Evolutionary conservation across 2,888 invertebrate species (phyloP).

Genomic region (Hyppa rectilinea): DNA sequence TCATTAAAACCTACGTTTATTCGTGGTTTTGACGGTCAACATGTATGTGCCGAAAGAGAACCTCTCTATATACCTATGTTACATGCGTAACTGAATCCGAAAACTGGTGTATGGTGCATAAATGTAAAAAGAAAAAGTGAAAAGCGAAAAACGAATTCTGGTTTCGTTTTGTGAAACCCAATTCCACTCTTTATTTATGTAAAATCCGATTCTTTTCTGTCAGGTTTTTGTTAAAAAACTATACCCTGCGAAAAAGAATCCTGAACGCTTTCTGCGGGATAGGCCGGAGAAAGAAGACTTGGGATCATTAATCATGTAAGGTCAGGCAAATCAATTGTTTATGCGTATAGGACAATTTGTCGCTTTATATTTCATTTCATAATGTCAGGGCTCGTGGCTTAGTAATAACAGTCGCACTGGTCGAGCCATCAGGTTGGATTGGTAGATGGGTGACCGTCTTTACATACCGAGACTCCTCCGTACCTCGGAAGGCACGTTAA

Average conservation of each 20-base stretch:
- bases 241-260: background rate
- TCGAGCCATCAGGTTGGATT: too few species aligned
- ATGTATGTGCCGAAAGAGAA: background rate
- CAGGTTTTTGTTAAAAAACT: background rate
- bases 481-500: too few species aligned
- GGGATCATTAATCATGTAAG: background rate
- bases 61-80: background rate
- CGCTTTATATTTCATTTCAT: too few species aligned
- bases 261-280: too few species aligned
- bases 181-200: background rate
- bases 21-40: background rate
- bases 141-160: background rate
- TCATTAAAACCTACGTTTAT: background rate
- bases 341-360: too few species aligned
- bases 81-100: conserved; percentile 7
- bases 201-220: background rate
- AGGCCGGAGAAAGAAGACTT: background rate
- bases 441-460: too few species aligned
- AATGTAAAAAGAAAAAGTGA: background rate
- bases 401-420: too few species aligned
- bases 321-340: too few species aligned
- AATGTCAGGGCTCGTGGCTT: too few species aligned
- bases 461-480: too few species aligned
- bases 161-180: conserved; percentile 16
- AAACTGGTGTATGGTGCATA: conserved; percentile 1